These are phyloP conservation scores for Panulirus ornatus DNA, from an alignment of 1,140 invertebrate species.

Conservation along the genomic window DNA sequence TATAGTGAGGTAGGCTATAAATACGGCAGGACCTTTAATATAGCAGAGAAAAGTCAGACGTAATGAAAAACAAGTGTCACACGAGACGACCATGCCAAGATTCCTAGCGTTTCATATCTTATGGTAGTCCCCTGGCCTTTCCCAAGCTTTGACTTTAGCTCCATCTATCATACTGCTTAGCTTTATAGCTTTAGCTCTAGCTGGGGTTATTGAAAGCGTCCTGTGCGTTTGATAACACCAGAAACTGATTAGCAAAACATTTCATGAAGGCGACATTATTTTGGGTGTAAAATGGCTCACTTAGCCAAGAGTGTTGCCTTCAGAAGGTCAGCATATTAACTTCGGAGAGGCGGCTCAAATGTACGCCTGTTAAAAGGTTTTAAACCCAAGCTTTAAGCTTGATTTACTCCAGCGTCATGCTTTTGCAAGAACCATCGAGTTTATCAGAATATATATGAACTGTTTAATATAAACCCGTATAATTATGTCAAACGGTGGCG, in stretches of 20 bases:
- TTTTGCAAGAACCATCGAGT: slow-evolving; percentile 45
- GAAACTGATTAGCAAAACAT: slow-evolving; percentile 45
- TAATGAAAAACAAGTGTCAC: slow-evolving; percentile 46
- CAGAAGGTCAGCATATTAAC: slow-evolving; percentile 45
- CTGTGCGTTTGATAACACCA: slow-evolving; percentile 33
- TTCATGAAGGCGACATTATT: slow-evolving; percentile 41
- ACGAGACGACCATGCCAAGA: slow-evolving; percentile 4
- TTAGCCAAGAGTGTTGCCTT: slow-evolving; percentile 34
- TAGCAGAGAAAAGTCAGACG: slow-evolving; percentile 9
- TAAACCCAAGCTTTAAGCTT: neutral
- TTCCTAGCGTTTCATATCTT: slow-evolving; percentile 31
- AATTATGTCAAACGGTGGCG: slow-evolving; percentile 42
- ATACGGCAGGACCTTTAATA: slow-evolving; percentile 25
- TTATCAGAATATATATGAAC: slow-evolving; percentile 43
- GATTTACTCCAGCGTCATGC: slow-evolving; percentile 26
- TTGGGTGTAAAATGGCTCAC: slow-evolving; percentile 52
- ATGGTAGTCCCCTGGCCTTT: neutral
- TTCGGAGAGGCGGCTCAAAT: neutral
- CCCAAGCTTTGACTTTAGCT: neutral
- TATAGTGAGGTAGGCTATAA: slow-evolving; percentile 25
- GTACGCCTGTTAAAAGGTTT: neutral
- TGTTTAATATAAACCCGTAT: slow-evolving; percentile 58
- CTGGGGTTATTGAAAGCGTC: neutral
- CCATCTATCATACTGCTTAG: neutral
- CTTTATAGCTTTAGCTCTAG: neutral